Conservation (phyloP, 2,113 vertebrate genomes). For the Paratilapia polleni region DNA sequence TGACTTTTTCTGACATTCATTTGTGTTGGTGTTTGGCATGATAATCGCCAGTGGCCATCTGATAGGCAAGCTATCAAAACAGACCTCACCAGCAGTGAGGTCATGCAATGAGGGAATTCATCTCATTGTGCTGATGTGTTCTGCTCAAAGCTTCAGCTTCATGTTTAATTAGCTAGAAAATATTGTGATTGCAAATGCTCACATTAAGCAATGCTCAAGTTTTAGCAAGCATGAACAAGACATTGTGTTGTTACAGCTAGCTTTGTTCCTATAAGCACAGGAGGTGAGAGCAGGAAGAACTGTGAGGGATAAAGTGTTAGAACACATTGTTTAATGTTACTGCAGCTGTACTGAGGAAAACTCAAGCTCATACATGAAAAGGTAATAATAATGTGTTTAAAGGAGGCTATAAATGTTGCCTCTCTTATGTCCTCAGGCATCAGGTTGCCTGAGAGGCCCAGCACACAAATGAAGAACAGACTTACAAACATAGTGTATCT, state of each 20-base stretch:
- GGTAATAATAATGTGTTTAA: constrained; percentile 15
- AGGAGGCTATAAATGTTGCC: neutral
- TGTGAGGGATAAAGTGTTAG: no score
- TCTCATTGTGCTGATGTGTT: constrained; percentile 3
- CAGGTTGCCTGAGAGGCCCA: neutral
- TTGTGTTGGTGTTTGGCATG: constrained; percentile 41
- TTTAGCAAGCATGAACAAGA: neutral
- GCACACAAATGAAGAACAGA: constrained; percentile 1
- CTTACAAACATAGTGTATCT: neutral
- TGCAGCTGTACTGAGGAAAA: neutral
- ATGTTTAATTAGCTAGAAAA: constrained; percentile 21
- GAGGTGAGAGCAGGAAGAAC: neutral
- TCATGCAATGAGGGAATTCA: constrained; percentile 19
- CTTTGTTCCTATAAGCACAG: neutral
- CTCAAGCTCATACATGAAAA: neutral
- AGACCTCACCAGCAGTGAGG: constrained; percentile 30
- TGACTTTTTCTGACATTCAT: constrained; percentile 72
- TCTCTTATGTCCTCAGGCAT: constrained; percentile 24
- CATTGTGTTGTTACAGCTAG: neutral
- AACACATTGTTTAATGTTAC: neutral
- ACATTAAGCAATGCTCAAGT: neutral
- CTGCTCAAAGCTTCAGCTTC: constrained; percentile 2
- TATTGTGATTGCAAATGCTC: neutral
- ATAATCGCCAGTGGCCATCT: constrained; percentile 47
- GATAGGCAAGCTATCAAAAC: constrained; percentile 38